Evolutionary conservation across 2,113 vertebrate species (phyloP), one percentile per base, ranked within the genome.

Genomic region (Notechis scutatus): DNA sequence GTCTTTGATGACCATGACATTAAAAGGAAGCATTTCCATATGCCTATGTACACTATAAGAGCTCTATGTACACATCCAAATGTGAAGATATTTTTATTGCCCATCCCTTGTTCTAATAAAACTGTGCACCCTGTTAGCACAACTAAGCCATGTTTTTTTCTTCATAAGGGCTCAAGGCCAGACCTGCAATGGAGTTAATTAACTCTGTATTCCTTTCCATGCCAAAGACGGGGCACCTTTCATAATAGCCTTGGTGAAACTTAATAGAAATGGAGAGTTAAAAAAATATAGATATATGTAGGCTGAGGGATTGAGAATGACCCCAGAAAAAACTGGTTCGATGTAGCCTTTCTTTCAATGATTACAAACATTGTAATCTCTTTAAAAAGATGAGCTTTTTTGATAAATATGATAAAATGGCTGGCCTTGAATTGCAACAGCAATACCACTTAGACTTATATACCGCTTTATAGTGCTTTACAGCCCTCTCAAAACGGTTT

Each of bases 341-440:
- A 21, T 81, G 34, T 15, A 81, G 47, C 14, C 52, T 92, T 64
- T 12, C 24, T 45, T 91, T 86, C 34, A 88, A 34, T 50, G 26
- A 86, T 85, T 89, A 55, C 50, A 21, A 1, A 61, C 7, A 47
- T n/a, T 47, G 26, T 34, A 29, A 47, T 57, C 81, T 26, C 9
- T 54, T 88, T 88, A 39, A n/a, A 88, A 56, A 93, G 91, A 92
- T 93, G 95, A 95, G 94, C 92, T 96, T 64, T 50, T 57, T 64
- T n/a, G 61, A 64, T 64, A 92, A 91, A 91, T 90, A 86, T 88
- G 81, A 91, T 93, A 42, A 81, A 42, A 21, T 81, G 6, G 20
- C 34, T 39, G n/a, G 69, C 69, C 69, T 81, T 81, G 15, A 42
- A 81, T 42, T 42, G 47, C 5, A 47, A 47, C 45, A 47, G 45